Evolutionary conservation across 2,797 vertebrate species (phyloP).

Genomic region (Microcaecilia unicolor): DNA sequence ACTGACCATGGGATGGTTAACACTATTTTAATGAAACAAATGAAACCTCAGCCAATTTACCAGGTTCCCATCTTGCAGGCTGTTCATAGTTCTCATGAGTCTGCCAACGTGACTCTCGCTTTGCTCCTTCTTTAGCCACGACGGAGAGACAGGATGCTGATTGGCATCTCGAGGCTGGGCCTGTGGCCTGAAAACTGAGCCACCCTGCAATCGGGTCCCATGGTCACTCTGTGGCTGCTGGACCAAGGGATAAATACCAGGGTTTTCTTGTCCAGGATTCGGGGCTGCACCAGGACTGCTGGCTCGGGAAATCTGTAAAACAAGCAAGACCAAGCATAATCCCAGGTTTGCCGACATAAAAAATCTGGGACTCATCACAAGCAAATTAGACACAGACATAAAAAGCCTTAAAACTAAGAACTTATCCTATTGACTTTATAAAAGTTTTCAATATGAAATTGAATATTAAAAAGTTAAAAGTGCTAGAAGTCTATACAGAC

Average conservation of each 20-base stretch:
- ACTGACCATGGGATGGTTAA: no score
- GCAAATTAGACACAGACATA: no score
- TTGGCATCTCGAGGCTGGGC: background rate
- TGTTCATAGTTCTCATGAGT: constrained; percentile 44
- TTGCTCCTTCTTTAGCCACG: background rate
- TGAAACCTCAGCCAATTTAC: constrained; percentile 11
- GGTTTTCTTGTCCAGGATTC: background rate
- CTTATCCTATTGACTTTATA: no score
- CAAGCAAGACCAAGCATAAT: background rate
- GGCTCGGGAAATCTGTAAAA: background rate
- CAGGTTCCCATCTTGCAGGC: constrained; percentile 3
- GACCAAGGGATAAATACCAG: background rate
- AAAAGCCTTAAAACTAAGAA: no score
- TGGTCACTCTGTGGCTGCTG: rapidly evolving
- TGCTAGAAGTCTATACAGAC: no score
- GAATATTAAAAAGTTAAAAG: no score
- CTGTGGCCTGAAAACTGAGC: background rate
- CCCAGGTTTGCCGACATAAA: no score
- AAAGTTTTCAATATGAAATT: no score
- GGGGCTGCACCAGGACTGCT: background rate
- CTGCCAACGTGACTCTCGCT: background rate
- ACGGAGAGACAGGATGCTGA: background rate
- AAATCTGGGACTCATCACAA: no score
- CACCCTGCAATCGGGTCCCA: background rate
- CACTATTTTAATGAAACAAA: no score